Conservation (phyloP, 1,140 invertebrate genomes). For the Drosophila punjabiensis region DNA sequence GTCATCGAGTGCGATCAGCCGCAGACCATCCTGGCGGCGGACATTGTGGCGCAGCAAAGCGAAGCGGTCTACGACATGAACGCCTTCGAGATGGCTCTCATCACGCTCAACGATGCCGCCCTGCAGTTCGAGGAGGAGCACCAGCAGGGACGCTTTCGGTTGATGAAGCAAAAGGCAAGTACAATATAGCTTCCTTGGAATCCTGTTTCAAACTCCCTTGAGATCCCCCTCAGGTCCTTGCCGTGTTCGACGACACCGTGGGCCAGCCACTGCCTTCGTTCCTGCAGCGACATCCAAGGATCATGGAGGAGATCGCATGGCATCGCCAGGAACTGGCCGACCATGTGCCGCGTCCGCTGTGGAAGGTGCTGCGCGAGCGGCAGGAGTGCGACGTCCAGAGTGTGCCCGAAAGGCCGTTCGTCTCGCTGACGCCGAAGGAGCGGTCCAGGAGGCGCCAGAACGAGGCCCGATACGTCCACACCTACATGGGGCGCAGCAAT, state of each 20-base stretch:
- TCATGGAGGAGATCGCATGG: neutral
- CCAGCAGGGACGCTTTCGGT: neutral
- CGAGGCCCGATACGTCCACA: conserved; percentile 50
- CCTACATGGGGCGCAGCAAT: conserved; percentile 59
- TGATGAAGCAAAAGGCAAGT: conserved; percentile 30
- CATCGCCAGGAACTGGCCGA: neutral
- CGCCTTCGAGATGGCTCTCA: conserved; percentile 45
- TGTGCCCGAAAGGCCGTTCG: conserved; percentile 26
- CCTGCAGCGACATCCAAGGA: conserved; percentile 17
- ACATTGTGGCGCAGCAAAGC: conserved; percentile 16
- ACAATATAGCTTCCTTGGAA: no score
- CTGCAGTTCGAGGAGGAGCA: neutral
- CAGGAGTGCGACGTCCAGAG: conserved; percentile 70
- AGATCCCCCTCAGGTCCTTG: conserved; percentile 4
- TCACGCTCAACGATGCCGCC: conserved; percentile 18
- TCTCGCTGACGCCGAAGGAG: conserved; percentile 37
- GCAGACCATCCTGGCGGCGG: neutral
- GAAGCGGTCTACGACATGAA: conserved; percentile 50
- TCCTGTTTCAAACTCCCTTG: neutral
- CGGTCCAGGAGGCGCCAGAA: conserved; percentile 27
- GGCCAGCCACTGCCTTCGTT: conserved; percentile 35
- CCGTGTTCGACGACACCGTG: conserved; percentile 41
- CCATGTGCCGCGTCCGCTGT: conserved; percentile 37
- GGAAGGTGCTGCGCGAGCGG: conserved; percentile 55
- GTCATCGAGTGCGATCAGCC: no score